phyloP scores from a whole-genome alignment of 2,113 vertebrate species.

The Myocastor coypus region DNA sequence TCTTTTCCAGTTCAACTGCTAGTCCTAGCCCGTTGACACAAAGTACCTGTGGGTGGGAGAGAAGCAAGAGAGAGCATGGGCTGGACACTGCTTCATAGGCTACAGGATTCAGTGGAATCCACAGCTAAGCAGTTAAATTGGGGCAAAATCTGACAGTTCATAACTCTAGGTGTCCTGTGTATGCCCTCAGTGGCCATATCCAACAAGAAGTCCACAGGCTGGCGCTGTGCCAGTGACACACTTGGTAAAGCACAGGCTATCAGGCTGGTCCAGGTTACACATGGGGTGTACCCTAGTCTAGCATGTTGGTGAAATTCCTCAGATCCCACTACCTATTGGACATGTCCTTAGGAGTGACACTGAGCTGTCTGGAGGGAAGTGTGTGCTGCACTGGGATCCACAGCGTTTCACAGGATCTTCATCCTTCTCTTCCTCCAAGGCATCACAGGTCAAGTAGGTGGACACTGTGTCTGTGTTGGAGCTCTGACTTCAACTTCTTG shows the following conservation, averaged over 20 bases:
- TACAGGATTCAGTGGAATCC: conserved; percentile 92
- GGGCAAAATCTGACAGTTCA: conserved; percentile 97
- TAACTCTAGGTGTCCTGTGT: conserved; percentile 94
- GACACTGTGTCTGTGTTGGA: conserved; percentile 93
- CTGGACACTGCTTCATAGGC: conserved; percentile 96
- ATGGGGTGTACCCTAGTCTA: conserved; percentile 95
- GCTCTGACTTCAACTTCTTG: conserved; percentile 93
- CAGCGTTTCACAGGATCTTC: conserved; percentile 88
- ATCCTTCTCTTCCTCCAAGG: conserved; percentile 94
- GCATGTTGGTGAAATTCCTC: conserved; percentile 94
- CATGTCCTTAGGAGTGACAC: conserved; percentile 87
- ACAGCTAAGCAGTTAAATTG: conserved; percentile 97
- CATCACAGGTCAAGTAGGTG: conserved; percentile 95
- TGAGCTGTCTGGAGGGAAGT: conserved; percentile 73
- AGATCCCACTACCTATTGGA: conserved; percentile 92
- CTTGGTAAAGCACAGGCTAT: conserved; percentile 96
- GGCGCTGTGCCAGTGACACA: conserved; percentile 94
- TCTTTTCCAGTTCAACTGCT: conserved; percentile 89
- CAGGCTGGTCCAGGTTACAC: conserved; percentile 97
- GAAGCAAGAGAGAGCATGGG: conserved; percentile 93
- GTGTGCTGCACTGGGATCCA: conserved; percentile 93
- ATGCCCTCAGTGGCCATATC: conserved; percentile 94
- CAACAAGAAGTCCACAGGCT: conserved; percentile 96
- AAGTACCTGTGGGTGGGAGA: conserved; percentile 95
- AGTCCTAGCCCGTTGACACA: conserved; percentile 95